Conservation (phyloP, 2,113 vertebrate species). For the Myiopsitta monachus region DNA sequence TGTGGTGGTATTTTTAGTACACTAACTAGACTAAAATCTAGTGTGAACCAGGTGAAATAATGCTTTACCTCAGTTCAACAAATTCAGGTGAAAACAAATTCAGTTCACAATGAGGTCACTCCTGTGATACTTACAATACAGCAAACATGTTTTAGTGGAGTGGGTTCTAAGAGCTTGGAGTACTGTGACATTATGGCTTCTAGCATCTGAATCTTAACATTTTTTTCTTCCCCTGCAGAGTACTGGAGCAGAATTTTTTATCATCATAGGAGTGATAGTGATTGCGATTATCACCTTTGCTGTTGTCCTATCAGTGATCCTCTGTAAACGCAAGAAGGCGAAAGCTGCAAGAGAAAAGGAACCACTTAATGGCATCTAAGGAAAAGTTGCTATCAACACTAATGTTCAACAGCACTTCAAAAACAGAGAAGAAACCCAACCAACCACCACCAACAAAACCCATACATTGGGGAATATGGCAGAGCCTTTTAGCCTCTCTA, state of each 20-base stretch:
- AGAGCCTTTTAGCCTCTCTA: neutral
- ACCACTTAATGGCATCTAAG: slow-evolving; percentile 57
- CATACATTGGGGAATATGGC: neutral
- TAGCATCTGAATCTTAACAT: neutral
- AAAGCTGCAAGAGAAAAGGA: slow-evolving; percentile 51
- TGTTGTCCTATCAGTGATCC: slow-evolving; percentile 66
- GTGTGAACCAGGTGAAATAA: neutral
- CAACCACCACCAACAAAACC: neutral
- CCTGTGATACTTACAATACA: neutral
- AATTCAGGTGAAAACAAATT: neutral
- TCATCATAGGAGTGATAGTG: slow-evolving; percentile 62
- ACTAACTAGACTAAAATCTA: neutral
- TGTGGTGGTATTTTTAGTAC: neutral
- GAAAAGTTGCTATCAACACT: neutral
- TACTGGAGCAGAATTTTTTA: slow-evolving; percentile 75
- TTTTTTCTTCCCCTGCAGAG: slow-evolving; percentile 52
- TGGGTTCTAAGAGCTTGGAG: neutral
- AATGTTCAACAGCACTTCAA: neutral
- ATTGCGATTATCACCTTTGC: slow-evolving; percentile 65
- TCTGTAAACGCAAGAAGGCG: slow-evolving; percentile 74
- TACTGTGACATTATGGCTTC: neutral
- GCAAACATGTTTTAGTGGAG: neutral
- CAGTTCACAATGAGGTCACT: neutral
- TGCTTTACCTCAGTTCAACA: neutral
- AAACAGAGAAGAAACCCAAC: neutral